phyloP scores from a whole-genome alignment of 2,113 vertebrate genomes.

The Paracyprichromis sp. region DNA sequence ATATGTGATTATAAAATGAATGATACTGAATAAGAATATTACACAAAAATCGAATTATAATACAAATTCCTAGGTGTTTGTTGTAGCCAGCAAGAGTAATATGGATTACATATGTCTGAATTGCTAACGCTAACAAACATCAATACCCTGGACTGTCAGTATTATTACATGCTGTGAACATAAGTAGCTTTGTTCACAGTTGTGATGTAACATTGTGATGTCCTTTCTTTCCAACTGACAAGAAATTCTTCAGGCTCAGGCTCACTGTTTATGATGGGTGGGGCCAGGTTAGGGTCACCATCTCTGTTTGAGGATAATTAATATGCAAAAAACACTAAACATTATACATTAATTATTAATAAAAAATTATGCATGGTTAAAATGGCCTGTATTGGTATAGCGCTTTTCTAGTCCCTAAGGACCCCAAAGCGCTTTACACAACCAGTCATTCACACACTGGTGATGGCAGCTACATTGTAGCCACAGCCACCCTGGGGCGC shows the following conservation, averaged over 20 bases:
- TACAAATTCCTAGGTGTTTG: neutral
- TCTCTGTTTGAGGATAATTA: neutral
- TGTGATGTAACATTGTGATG: neutral
- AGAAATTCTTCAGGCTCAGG: neutral
- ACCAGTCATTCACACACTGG: rapidly evolving
- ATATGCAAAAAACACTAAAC: neutral
- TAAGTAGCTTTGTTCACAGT: neutral
- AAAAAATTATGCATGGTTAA: neutral
- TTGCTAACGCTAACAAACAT: neutral
- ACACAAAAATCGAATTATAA: neutral
- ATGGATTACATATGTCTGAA: neutral
- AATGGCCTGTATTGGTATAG: rapidly evolving
- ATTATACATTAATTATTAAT: neutral
- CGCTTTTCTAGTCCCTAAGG: rapidly evolving
- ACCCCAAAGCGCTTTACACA: neutral
- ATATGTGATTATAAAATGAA: neutral
- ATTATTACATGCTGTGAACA: neutral
- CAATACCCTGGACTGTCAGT: neutral
- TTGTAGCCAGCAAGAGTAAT: neutral
- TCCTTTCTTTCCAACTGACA: neutral
- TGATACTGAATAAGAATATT: neutral
- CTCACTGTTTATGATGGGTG: neutral
- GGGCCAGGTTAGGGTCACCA: neutral
- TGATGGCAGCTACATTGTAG: neutral
- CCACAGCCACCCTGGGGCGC: rapidly evolving